Base-by-base conservation (phyloP, 2,797 vertebrate genomes). In the Leptoclinus maculatus region DNA sequence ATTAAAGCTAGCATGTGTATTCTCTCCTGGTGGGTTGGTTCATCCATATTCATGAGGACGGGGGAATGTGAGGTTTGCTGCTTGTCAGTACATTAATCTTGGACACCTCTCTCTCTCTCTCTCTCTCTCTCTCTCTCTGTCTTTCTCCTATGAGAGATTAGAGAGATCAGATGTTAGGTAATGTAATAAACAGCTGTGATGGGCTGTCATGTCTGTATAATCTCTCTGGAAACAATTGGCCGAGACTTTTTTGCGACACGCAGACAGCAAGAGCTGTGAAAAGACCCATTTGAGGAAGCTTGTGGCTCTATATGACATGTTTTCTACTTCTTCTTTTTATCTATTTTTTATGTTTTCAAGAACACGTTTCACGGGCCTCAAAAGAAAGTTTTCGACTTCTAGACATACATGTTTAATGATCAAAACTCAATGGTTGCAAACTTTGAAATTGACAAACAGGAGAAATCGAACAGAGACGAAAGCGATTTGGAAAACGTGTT, bases 21-120 rank as follows among this genome's bases (percentile, higher is more conserved):
- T 80, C 84, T 83, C 91, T 89, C 86, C 89, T 85, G 77, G 78
- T 91, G 90, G 75, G 83, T 86, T 92, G 57, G 17, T 74, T 76
- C 82, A 92, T 94, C 83, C 87, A 94, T 94, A 94, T 94, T 93
- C 85, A 94, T 89, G 86, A 92, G 78, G 78, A 85, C 11, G 11
- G 74, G 69, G 76, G 83, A 92, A 80, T 83, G 80, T 78, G 43
- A 84, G 74, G 66, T 82, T 82, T 85, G 83, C 84, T 78, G 66
- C 65, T 76, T 90, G 90, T 92, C 90, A 88, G 86, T 91, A 49
- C 86, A 91, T 93, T 93, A 79, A 91, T 92, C 83, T 91, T 66
- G 25, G 79, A 86, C 83, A 78, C 72, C 60, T 68, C 71, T 81
- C 79, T 77, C 60, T 51, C 54, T 68, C 71, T 54, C 21, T 43